Evolutionary conservation across 2,797 vertebrate genomes (phyloP).

Genomic region (Acestrorhynchus altus): DNA sequence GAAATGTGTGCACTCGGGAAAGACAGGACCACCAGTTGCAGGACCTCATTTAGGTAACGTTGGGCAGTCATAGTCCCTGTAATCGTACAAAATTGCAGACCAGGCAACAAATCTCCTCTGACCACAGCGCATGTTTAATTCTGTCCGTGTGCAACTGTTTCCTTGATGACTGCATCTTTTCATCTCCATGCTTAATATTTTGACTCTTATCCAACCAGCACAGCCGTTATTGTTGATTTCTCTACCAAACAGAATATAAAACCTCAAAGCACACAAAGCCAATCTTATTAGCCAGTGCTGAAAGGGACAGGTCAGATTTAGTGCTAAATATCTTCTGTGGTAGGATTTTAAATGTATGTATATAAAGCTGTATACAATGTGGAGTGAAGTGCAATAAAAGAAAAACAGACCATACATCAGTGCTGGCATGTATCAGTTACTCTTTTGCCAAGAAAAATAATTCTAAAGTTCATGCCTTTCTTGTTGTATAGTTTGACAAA

Average conservation of each 20-base stretch:
- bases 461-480: constrained; percentile 29
- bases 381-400: constrained; percentile 5
- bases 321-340: constrained; percentile 13
- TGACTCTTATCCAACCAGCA: background rate
- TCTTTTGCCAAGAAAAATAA: constrained; percentile 34
- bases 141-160: no score
- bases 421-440: background rate
- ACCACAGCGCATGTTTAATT: no score
- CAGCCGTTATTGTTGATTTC: background rate
- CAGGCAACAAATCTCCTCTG: no score
- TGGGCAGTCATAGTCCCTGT: no score
- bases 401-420: constrained; percentile 24
- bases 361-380: constrained; percentile 4
- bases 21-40: no score
- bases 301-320: constrained; percentile 22
- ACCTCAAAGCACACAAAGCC: background rate
- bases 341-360: constrained; percentile 36
- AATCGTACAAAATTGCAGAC: no score
- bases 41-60: no score
- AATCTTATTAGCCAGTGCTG: constrained; percentile 13
- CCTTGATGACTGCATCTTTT: no score
- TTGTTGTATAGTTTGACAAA: constrained; percentile 29
- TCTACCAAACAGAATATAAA: background rate
- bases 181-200: constrained; percentile 30
- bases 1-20: no score